Percentiles rank a stretch among this genome's conserved stretches.
Evolutionary conservation across 2,797 vertebrate genomes (phyloP).

Genomic region (Brotula barbata): DNA sequence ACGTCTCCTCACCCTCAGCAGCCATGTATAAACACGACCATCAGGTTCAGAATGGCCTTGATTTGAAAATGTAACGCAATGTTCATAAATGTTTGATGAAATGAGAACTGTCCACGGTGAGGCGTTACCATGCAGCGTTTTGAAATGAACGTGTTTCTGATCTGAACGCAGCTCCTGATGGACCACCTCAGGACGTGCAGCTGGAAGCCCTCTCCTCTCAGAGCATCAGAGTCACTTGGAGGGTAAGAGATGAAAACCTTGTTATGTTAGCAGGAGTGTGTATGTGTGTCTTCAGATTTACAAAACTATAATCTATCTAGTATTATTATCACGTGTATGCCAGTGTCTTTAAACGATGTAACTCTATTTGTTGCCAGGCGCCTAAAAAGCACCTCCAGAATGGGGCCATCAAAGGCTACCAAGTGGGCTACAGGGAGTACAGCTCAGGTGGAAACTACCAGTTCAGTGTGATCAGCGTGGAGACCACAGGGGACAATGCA

Average conservation of each 20-base stretch:
- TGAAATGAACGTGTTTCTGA: slow-evolving; percentile 18
- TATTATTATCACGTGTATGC: too few species aligned
- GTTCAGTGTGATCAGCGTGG: slow-evolving; percentile 95
- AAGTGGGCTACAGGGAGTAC: slow-evolving; percentile 96
- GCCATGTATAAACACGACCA: slow-evolving; percentile 12
- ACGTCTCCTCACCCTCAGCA: slow-evolving; percentile 25
- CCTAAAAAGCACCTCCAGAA: slow-evolving; percentile 96
- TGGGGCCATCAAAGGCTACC: slow-evolving; percentile 93
- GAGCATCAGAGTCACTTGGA: slow-evolving; percentile 95
- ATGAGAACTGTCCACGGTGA: neutral
- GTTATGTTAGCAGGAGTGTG: neutral
- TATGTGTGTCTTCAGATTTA: neutral
- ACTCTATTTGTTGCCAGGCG: slow-evolving; percentile 70
- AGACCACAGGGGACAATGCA: slow-evolving; percentile 93
- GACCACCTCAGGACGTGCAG: slow-evolving; percentile 95
- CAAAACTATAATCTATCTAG: too few species aligned
- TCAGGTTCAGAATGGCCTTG: neutral
- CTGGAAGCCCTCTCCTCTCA: slow-evolving; percentile 95
- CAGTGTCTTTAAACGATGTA: too few species aligned
- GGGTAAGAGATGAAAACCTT: slow-evolving; percentile 79
- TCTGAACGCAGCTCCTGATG: slow-evolving; percentile 88
- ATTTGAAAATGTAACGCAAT: neutral
- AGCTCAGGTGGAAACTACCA: slow-evolving; percentile 94
- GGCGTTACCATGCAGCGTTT: slow-evolving; percentile 1
- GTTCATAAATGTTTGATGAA: neutral